phyloP scores from a whole-genome alignment of 2,797 vertebrate genomes.

The Esox masquinongy region DNA sequence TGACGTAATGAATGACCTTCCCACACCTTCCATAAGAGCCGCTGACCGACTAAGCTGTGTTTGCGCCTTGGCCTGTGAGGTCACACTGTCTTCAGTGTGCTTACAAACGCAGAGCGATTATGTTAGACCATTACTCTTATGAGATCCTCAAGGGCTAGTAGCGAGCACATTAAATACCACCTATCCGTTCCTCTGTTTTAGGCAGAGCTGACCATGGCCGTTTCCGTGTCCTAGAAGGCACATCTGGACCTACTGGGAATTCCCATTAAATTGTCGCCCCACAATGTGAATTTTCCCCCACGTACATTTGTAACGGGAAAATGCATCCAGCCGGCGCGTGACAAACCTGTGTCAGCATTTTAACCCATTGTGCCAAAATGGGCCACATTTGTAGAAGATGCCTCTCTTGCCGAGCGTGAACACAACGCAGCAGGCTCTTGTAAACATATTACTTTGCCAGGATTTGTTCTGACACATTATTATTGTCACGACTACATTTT shows the following conservation, averaged over 20 bases:
- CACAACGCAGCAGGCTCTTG: neutral
- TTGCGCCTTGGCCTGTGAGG: neutral
- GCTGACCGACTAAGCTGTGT: neutral
- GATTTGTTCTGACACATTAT: slow-evolving; percentile 14
- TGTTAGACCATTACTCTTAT: neutral
- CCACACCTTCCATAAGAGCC: neutral
- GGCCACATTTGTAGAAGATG: neutral
- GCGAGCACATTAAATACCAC: neutral
- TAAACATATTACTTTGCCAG: neutral
- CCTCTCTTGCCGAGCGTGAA: slow-evolving; percentile 1
- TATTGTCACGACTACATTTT: slow-evolving; percentile 5
- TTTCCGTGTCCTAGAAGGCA: neutral
- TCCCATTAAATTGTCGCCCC: neutral
- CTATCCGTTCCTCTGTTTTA: no score
- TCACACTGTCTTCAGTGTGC: neutral
- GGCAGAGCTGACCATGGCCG: no score
- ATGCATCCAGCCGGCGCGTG: neutral
- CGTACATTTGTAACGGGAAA: neutral
- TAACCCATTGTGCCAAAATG: slow-evolving; percentile 12
- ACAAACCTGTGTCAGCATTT: neutral
- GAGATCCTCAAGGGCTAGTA: neutral
- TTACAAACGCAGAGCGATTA: neutral
- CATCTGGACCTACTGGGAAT: neutral
- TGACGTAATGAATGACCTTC: neutral
- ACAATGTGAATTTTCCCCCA: neutral